These are phyloP conservation scores for Oryctes rhinoceros DNA, from an alignment of 1,140 invertebrate species.

Conservation along the genomic window DNA sequence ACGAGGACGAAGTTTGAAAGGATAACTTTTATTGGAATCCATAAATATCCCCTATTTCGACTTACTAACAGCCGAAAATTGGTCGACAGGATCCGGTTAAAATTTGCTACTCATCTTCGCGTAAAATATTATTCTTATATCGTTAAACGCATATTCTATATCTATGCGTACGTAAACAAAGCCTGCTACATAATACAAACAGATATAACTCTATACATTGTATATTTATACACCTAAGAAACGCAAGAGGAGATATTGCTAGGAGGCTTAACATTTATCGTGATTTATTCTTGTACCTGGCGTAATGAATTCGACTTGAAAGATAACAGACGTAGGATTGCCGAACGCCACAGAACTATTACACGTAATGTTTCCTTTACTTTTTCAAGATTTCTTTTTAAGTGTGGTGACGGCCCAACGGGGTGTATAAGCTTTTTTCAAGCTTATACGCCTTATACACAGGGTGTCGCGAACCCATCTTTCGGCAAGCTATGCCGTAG, in stretches of 20 bases:
- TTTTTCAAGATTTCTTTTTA: neutral
- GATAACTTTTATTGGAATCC: neutral
- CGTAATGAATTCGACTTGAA: conserved; percentile 9
- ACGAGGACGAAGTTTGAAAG: neutral
- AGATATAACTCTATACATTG: conserved; percentile 23
- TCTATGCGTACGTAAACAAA: neutral
- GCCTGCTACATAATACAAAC: neutral
- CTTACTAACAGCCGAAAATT: neutral
- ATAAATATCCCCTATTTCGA: too few relatives aligned
- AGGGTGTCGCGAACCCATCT: too few relatives aligned
- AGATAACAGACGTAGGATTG: conserved; percentile 1
- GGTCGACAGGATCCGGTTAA: neutral
- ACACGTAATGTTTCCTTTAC: neutral
- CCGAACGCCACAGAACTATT: neutral
- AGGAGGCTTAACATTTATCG: neutral
- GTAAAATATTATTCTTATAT: neutral
- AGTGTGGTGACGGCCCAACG: neutral
- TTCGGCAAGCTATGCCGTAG: too few relatives aligned
- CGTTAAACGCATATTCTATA: neutral
- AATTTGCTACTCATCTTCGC: neutral
- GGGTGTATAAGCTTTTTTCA: too few relatives aligned
- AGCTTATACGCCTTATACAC: too few relatives aligned
- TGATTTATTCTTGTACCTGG: conserved; percentile 26
- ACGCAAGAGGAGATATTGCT: neutral
- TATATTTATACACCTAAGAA: conserved; percentile 17